Evolutionary conservation across 2,888 invertebrate genomes (phyloP).

Genomic region (Ormyrus thymus): DNA sequence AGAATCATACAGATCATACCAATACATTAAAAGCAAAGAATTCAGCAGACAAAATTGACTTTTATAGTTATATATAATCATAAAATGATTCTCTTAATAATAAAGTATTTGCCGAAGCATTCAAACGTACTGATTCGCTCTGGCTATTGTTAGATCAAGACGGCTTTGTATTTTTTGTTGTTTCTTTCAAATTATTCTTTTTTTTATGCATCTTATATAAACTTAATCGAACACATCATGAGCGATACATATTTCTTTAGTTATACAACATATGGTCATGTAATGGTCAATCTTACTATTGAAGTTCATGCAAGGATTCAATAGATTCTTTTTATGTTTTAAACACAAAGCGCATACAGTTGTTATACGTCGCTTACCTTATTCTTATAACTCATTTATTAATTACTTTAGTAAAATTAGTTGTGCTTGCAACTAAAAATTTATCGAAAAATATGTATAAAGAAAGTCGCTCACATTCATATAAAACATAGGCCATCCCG

Average conservation of each 20-base stretch:
- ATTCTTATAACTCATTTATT: slow-evolving; percentile 37
- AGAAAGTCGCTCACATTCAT: slow-evolving; percentile 15
- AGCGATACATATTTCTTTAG: slow-evolving; percentile 33
- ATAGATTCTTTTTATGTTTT: slow-evolving; percentile 53
- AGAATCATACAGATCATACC: slow-evolving; percentile 51
- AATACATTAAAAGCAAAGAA: slow-evolving; percentile 47
- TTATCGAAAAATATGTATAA: slow-evolving; percentile 49
- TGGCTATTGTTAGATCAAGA: slow-evolving; percentile 15
- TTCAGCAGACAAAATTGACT: slow-evolving; percentile 48
- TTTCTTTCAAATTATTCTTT: slow-evolving; percentile 21
- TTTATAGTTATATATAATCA: slow-evolving; percentile 59
- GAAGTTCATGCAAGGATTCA: slow-evolving; percentile 57
- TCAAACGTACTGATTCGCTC: slow-evolving; percentile 7
- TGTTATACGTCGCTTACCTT: slow-evolving; percentile 46
- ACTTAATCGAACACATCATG: slow-evolving; percentile 58
- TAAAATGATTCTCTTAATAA: slow-evolving; percentile 63
- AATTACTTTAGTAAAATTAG: slow-evolving; percentile 49
- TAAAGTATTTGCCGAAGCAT: slow-evolving; percentile 69
- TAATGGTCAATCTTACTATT: slow-evolving; percentile 54
- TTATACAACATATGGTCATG: slow-evolving; percentile 51
- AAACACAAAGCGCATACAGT: slow-evolving; percentile 37
- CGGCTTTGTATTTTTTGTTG: slow-evolving; percentile 47
- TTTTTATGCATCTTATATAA: slow-evolving; percentile 56
- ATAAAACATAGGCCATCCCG: slow-evolving; percentile 12
- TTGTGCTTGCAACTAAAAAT: slow-evolving; percentile 47